Base-by-base conservation (phyloP, 2,888 invertebrate species). In the Caradrina clavipalpis region DNA sequence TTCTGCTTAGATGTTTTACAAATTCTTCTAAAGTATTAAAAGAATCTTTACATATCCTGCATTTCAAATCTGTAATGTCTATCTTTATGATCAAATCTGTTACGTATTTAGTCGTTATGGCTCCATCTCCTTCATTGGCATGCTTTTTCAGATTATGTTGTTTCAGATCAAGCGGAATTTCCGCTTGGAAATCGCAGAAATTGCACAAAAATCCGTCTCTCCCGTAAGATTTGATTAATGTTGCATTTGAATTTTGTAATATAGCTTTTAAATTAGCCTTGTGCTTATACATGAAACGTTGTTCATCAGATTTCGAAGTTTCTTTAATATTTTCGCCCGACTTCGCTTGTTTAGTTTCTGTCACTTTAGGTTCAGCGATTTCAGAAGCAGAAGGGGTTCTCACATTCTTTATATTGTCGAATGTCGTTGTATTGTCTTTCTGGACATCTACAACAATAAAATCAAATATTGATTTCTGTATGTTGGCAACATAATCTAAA, bases 61-160 rank as follows among this genome's bases (percentile, higher is more conserved):
- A 94, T 58, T 81, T 77, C 0, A 94, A 71, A 6, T 67, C 75
- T 0, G 94, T 93, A 7, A 92, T 86, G 22, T 94, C 94, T 0
- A 94, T 65, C 76, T 91, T 91, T 0, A 91, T 83, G 2, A 87
- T 78, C 66, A 88, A 88, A 15, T 76, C 84, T 0, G 80, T 56
- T 0, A 86, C 63, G 7, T 83, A 68, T 75, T 72, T 77, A 0
- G 81, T 77, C 78, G 86, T 86, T 51, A 86, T 87, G 5, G 71
- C 75, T 3, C 76, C 73, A 45, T 82, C 85, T 0, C 76, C 67
- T 26, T 71, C 68, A 8, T 85, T 79, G 64, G 90, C 90, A 5
- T 63, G 55, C 13, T 19, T 17, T 5, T 72, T 42, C 10, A 89
- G 57, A 0, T 87, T 89, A 73, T 93, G 93, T 3, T 35, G 55